phyloP scores from a whole-genome alignment of 2,113 vertebrate species.

The Setophaga kirtlandii region DNA sequence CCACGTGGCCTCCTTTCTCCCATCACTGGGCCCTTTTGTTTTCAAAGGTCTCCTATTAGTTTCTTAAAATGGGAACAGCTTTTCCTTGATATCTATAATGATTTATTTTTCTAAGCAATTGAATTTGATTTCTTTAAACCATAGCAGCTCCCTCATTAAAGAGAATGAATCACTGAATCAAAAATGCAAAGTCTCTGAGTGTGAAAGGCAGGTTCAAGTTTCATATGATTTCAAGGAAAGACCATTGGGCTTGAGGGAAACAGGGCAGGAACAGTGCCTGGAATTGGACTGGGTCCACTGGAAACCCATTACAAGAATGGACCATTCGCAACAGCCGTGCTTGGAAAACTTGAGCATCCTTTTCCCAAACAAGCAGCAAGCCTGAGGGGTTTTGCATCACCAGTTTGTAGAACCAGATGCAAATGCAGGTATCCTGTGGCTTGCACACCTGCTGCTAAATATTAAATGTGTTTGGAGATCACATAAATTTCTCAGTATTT shows the following conservation, averaged over 20 bases:
- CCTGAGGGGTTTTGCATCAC: constrained; percentile 39
- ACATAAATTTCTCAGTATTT: constrained; percentile 46
- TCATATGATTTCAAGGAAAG: background rate
- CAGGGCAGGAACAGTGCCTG: background rate
- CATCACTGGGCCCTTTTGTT: background rate
- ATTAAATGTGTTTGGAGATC: constrained; percentile 52
- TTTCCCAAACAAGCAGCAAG: constrained; percentile 23
- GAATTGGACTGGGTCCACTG: background rate
- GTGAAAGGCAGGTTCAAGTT: background rate
- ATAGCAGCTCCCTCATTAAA: background rate
- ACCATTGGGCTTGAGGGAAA: background rate
- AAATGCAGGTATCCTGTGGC: constrained; percentile 58
- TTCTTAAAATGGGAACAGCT: constrained; percentile 20
- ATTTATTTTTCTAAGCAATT: constrained; percentile 47
- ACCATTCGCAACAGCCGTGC: background rate
- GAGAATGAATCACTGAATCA: constrained; percentile 3
- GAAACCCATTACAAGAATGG: background rate
- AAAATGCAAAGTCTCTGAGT: background rate
- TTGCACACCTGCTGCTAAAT: constrained; percentile 65
- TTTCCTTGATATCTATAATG: background rate
- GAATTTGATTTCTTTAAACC: constrained; percentile 32
- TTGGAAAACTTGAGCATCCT: background rate
- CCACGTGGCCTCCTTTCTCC: background rate
- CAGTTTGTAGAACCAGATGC: constrained; percentile 65
- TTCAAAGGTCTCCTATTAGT: background rate